phyloP scores from a whole-genome alignment of 2,888 invertebrate genomes.

The Ophonus ardosiacus region DNA sequence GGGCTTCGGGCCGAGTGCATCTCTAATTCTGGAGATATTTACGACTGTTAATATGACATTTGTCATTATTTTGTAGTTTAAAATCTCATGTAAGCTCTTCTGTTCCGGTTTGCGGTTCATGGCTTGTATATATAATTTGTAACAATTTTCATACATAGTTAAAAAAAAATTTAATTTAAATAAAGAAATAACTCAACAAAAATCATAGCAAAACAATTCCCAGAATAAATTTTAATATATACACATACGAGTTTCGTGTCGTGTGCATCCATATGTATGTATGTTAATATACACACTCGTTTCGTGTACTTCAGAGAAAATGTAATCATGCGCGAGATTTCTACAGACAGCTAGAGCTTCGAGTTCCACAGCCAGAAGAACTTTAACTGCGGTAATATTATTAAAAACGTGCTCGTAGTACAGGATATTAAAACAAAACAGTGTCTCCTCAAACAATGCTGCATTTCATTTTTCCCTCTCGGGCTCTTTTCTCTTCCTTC shows the following conservation, averaged over 20 bases:
- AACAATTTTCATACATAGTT: no score
- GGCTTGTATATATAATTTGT: no score
- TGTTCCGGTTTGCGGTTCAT: no score
- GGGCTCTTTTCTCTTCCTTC: neutral
- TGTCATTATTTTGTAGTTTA: no score
- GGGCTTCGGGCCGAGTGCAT: no score
- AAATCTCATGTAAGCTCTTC: no score
- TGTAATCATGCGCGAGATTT: neutral
- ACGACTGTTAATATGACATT: no score
- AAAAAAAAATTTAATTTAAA: neutral
- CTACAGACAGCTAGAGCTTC: neutral
- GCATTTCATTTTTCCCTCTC: neutral
- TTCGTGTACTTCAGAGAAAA: neutral
- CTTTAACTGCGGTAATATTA: neutral
- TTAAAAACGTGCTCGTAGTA: neutral
- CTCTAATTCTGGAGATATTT: no score
- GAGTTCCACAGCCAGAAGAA: neutral
- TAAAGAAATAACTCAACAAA: neutral
- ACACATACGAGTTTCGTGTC: neutral
- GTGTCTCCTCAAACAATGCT: neutral
- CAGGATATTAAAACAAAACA: neutral
- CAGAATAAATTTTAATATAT: neutral
- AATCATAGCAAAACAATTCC: neutral
- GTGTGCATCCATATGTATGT: neutral
- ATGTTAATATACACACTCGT: neutral